These are phyloP conservation scores for Oreocharis arfaki DNA, from an alignment of 2,113 vertebrate genomes.

Conservation along the genomic window DNA sequence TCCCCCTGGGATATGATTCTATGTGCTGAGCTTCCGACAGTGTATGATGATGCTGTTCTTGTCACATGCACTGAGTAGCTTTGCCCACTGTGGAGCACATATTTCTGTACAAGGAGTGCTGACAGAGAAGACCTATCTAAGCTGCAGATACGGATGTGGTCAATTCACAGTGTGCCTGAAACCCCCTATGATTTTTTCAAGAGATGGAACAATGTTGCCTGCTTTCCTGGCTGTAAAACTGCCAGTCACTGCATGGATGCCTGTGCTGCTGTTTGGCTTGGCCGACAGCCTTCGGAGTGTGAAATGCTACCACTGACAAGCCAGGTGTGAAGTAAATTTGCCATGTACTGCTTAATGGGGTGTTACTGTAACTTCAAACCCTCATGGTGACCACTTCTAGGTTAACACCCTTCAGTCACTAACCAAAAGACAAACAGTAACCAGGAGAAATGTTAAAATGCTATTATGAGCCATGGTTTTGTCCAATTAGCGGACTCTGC, in stretches of 20 bases:
- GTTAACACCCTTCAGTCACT: conserved; percentile 43
- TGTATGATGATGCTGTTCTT: not conserved
- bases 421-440: conserved; percentile 44
- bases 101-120: not conserved
- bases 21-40: not conserved
- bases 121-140: not conserved
- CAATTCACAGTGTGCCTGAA: not conserved
- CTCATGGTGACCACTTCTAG: conserved; percentile 21
- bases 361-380: conserved; percentile 46
- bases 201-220: not conserved
- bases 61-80: not conserved
- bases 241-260: not conserved
- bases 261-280: conserved; percentile 28
- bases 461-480: conserved; percentile 16
- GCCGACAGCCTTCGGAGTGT: not conserved
- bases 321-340: conserved; percentile 45
- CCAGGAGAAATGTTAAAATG: conserved; percentile 1
- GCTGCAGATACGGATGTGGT: not conserved
- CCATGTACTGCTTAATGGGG: conserved; percentile 25
- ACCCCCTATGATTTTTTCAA: not conserved
- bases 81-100: accelerated
- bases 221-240: not conserved
- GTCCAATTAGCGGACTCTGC: conserved; percentile 4
- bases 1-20: not conserved
- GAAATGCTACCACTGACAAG: conserved; percentile 7